These are phyloP conservation scores for Lycophotia porphyrea DNA, from an alignment of 2,888 invertebrate genomes.

Conservation along the genomic window DNA sequence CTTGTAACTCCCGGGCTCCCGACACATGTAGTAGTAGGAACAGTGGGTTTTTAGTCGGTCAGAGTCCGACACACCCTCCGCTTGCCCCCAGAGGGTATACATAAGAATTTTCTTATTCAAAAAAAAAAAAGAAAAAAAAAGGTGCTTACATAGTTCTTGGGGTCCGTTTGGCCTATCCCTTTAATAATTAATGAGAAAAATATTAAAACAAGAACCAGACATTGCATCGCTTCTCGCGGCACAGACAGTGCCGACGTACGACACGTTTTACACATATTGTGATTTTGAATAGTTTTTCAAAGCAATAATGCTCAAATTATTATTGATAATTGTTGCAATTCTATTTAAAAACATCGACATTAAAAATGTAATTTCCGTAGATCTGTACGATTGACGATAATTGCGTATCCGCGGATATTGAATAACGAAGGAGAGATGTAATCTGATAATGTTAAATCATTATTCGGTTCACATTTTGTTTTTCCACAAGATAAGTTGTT, in stretches of 20 bases:
- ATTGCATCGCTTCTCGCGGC: conserved; percentile 21
- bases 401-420: conserved; percentile 62
- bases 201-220: conserved; percentile 56
- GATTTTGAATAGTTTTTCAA: conserved; percentile 35
- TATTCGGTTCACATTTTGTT: conserved; percentile 51
- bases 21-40: no score
- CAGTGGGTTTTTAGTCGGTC: no score
- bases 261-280: conserved; percentile 29
- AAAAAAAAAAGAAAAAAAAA: no score
- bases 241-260: conserved; percentile 16
- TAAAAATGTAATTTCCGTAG: conserved; percentile 77
- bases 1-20: no score
- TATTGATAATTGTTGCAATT: conserved; percentile 35
- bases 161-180: conserved; percentile 67
- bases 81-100: no score
- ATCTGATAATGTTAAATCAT: conserved; percentile 61
- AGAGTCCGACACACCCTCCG: no score
- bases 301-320: conserved; percentile 16
- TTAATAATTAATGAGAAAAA: conserved; percentile 63
- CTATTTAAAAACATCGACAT: conserved; percentile 63
- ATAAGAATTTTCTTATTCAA: no score
- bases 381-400: conserved; percentile 66
- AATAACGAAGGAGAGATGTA: conserved; percentile 63
- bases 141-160: conserved; percentile 75
- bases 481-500: conserved; percentile 44